phyloP scores from a whole-genome alignment of 2,113 vertebrate species.

The Rhinoptilus africanus region DNA sequence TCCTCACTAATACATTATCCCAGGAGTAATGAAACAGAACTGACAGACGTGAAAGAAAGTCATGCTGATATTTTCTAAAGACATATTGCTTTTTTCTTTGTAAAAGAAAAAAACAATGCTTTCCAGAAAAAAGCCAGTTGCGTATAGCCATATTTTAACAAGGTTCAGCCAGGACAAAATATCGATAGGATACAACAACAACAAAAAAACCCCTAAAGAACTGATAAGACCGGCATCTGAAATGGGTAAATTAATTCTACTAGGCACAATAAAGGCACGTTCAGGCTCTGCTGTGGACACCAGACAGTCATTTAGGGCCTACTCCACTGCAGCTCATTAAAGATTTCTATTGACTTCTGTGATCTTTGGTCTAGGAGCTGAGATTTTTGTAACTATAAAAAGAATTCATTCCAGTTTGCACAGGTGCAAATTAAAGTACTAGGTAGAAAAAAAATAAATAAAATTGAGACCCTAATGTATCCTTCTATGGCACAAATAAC shows the following conservation, averaged over 20 bases:
- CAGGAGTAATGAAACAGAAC: constrained; percentile 37
- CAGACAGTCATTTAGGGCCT: background rate
- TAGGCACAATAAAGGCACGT: background rate
- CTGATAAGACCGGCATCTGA: background rate
- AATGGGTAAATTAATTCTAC: background rate
- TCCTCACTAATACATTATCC: constrained; percentile 37
- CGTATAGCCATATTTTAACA: background rate
- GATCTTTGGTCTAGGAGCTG: background rate
- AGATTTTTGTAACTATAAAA: background rate
- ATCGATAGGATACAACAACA: background rate
- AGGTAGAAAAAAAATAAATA: background rate
- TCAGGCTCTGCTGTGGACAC: background rate
- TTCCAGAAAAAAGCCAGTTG: background rate
- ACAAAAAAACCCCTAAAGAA: background rate
- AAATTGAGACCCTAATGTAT: background rate
- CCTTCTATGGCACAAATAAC: background rate
- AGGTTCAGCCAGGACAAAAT: background rate
- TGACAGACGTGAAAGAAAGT: constrained; percentile 22
- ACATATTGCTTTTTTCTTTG: background rate
- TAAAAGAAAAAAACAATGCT: background rate
- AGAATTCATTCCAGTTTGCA: background rate
- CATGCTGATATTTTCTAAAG: background rate
- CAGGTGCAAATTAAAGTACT: background rate
- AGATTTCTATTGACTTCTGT: background rate
- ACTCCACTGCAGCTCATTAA: background rate